A percentile compares a stretch with the other conserved stretches of the same genome.
These are phyloP conservation scores for Lophochroa leadbeateri DNA, from an alignment of 2,113 vertebrate genomes.

Conservation along the genomic window DNA sequence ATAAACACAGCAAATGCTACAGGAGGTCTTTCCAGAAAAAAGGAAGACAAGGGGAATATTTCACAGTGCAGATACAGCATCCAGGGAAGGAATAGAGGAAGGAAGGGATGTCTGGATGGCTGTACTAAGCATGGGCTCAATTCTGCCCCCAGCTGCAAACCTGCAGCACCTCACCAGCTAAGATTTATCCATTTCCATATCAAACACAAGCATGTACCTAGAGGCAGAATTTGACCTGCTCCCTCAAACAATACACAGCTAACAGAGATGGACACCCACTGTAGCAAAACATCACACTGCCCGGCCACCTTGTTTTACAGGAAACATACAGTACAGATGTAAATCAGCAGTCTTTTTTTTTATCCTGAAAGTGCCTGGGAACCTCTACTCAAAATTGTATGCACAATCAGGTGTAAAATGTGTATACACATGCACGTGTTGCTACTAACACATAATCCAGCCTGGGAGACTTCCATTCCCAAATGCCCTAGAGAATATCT, in stretches of 20 bases:
- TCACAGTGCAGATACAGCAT: not conserved
- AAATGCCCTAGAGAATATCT: not conserved
- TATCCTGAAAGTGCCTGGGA: not conserved
- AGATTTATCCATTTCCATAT: not conserved
- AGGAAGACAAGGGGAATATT: not conserved
- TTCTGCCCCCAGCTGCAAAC: not conserved
- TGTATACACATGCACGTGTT: accelerated
- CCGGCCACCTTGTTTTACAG: not conserved
- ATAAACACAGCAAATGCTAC: not conserved
- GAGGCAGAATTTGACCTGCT: not conserved
- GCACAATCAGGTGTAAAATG: not conserved
- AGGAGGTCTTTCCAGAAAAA: not conserved
- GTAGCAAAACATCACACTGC: not conserved
- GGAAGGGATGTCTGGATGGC: not conserved
- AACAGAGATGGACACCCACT: not conserved
- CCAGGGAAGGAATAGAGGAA: not conserved
- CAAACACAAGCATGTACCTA: accelerated
- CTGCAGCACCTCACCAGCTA: not conserved
- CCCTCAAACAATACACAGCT: not conserved
- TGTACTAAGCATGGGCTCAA: not conserved
- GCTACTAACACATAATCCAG: not conserved
- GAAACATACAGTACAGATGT: not conserved
- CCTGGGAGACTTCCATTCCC: not conserved
- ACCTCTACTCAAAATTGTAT: not conserved
- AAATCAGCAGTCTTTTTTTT: not conserved